Percentiles rank a stretch among this genome's conserved stretches.
Evolutionary conservation across 2,113 vertebrate species (phyloP).

Genomic region (Pholis gunnellus): DNA sequence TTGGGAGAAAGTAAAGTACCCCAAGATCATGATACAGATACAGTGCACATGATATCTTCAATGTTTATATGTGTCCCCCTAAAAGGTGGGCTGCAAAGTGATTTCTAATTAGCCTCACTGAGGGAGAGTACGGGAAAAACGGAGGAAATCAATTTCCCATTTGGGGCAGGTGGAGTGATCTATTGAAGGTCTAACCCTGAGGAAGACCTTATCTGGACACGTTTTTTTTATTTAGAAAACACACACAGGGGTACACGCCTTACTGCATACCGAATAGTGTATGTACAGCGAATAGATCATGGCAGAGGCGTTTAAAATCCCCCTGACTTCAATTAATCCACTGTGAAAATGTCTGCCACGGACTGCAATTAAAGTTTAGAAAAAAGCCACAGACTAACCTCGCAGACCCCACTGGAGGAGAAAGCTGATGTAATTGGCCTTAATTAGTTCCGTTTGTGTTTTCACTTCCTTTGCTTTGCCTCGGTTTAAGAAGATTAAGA

Average conservation of each 20-base stretch:
- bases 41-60: constrained; percentile 30
- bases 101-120: constrained; percentile 75
- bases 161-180: constrained; percentile 72
- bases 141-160: constrained; percentile 79
- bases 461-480: constrained; percentile 24
- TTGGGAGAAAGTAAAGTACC: background rate
- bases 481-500: constrained; percentile 29
- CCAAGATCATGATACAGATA: constrained; percentile 18
- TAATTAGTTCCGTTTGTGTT: constrained; percentile 53
- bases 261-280: constrained; percentile 48
- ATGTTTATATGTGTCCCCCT: constrained; percentile 45
- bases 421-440: constrained; percentile 44
- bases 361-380: constrained; percentile 62
- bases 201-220: constrained; percentile 66
- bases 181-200: constrained; percentile 68
- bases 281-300: constrained; percentile 65
- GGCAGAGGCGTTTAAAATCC: constrained; percentile 68
- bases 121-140: constrained; percentile 46
- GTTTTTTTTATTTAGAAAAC: constrained; percentile 39
- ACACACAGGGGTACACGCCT: constrained; percentile 12
- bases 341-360: constrained; percentile 56
- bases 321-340: constrained; percentile 79
- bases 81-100: constrained; percentile 50
- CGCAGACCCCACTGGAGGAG: constrained; percentile 18
- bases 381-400: constrained; percentile 51